Evolutionary conservation across 1,140 invertebrate species (phyloP), one percentile per base, ranked within the genome.

Genomic region (Drosophila varians): DNA sequence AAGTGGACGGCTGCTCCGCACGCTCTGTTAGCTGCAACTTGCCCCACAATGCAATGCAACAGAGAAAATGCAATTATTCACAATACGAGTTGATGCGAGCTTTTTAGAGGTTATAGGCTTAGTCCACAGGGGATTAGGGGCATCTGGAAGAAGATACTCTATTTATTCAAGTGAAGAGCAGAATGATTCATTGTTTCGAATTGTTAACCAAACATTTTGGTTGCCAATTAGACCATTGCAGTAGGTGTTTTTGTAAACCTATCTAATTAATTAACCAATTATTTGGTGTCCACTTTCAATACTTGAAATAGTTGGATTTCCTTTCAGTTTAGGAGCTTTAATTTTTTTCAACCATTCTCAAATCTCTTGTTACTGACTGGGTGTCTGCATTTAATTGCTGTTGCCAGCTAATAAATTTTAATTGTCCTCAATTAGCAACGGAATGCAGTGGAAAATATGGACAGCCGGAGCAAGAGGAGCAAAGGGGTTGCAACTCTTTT

Each of bases 361-460:
- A 86, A 86, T 79, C 62, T 52, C 55, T 46, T 19, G 36, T 6
- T 45, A 36, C 57, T 68, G 55, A 46, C 60, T 49, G 55, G 66
- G 60, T 68, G 42, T 71, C 79, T 82, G 86, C 70, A 68, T 89
- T 89, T 89, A 89, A 89, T 89, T 89, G 80, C 80, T 75, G 71
- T 89, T 79, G 77, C 74, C 77, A 86, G 86, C 86, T 89, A 86
- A 89, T 89, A 89, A 89, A 89, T 89, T 89, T 89, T 89, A 89
- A 89, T 89, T 89, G 86, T 82, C 74, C 51, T 84, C 80, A 89
- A 89, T 89, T 89, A 89, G 84, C 66, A 48, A 73, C 68, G 74
- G 84, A 89, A 84, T 88, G 84, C 79, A 74, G 73, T 28, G 66
- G 70, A 65, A 72, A 78, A 87, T 73, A 52, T 43, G 36, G 28